Evolutionary conservation across 2,797 vertebrate genomes (phyloP).

Genomic region (Orestias chungarensis): DNA sequence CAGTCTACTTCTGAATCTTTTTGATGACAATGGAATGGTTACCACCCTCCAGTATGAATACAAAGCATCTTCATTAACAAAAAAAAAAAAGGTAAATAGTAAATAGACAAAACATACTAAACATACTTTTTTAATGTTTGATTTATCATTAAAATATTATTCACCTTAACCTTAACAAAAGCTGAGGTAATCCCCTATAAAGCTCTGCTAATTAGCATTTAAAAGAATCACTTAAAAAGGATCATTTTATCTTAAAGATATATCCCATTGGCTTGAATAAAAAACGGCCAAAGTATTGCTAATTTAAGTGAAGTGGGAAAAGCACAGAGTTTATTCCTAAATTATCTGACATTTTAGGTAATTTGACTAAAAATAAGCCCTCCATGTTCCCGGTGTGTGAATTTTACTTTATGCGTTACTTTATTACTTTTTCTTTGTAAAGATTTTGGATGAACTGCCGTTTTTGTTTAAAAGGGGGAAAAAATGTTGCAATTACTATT

Average conservation of each 20-base stretch:
- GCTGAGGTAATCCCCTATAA: too few relatives aligned
- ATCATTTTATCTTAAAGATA: not conserved
- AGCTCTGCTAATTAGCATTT: not conserved
- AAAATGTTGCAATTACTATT: too few relatives aligned
- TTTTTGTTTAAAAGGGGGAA: not conserved
- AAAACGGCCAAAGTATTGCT: too few relatives aligned
- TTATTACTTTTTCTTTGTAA: not conserved
- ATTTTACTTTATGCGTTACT: not conserved
- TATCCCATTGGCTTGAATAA: not conserved
- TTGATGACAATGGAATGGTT: conserved; percentile 45
- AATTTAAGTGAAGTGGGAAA: not conserved
- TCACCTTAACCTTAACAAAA: too few relatives aligned
- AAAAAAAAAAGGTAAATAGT: not conserved
- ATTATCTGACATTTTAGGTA: not conserved
- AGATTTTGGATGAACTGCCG: too few relatives aligned
- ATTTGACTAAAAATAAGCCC: not conserved
- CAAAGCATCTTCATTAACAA: conserved; percentile 3
- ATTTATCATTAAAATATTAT: too few relatives aligned
- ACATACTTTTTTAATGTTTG: too few relatives aligned
- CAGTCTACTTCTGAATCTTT: conserved; percentile 43
- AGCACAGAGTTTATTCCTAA: not conserved
- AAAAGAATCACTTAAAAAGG: not conserved
- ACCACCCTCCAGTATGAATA: conserved; percentile 29
- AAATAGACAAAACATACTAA: not conserved
- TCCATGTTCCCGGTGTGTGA: not conserved